Conservation (phyloP, 2,888 invertebrate genomes). For the Argyresthia albistria region DNA sequence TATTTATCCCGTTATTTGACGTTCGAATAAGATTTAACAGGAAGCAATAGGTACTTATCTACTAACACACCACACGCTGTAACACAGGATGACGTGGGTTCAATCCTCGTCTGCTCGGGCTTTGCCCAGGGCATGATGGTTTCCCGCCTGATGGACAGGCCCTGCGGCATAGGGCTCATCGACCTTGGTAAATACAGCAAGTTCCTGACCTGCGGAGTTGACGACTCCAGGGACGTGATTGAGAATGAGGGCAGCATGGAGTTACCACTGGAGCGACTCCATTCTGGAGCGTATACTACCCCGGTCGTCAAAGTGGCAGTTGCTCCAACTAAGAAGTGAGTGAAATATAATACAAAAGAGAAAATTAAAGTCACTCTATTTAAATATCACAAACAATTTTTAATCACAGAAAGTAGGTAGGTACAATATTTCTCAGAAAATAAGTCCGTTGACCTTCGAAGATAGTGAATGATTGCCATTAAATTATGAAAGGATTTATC, state of each 20-base stretch:
- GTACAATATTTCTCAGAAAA: no score
- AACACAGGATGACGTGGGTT: constrained; percentile 50
- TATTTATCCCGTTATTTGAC: background rate
- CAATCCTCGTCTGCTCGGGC: constrained; percentile 43
- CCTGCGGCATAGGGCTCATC: constrained; percentile 51
- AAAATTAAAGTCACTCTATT: no score
- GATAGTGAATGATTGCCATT: no score
- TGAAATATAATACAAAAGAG: no score
- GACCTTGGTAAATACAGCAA: constrained; percentile 37
- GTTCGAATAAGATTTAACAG: background rate
- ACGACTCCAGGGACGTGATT: constrained; percentile 50
- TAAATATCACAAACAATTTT: no score
- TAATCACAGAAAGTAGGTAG: no score
- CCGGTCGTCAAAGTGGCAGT: no score
- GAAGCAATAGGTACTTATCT: background rate
- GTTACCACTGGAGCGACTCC: no score
- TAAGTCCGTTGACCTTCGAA: no score
- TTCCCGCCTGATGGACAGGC: constrained; percentile 48
- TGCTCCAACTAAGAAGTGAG: no score
- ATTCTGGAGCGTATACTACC: no score
- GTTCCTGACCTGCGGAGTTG: constrained; percentile 55
- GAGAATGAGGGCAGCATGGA: constrained; percentile 7
- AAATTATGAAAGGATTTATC: no score
- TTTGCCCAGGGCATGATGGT: constrained; percentile 48
- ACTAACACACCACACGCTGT: constrained; percentile 4